Evolutionary conservation across 2,113 vertebrate genomes (phyloP).

Genomic region (Clarias batrachus): DNA sequence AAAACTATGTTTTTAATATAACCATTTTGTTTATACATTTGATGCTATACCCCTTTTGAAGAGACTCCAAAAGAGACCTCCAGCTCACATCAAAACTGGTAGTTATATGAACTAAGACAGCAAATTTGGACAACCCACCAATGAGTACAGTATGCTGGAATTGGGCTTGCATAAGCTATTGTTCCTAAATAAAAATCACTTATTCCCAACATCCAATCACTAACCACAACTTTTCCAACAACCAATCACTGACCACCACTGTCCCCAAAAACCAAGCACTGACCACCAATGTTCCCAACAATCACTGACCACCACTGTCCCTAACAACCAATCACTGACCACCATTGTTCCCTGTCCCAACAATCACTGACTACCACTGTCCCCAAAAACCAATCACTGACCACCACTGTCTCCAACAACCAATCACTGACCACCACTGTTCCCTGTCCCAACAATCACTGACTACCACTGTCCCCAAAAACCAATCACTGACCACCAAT

Average conservation of each 20-base stretch:
- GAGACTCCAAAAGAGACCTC: background rate
- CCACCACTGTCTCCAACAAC: background rate
- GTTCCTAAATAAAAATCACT: background rate
- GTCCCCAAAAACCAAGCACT: background rate
- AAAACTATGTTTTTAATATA: background rate
- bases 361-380: background rate
- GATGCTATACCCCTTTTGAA: background rate
- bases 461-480: too few species aligned
- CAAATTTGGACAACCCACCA: background rate
- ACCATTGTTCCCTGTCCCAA: background rate
- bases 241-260: background rate
- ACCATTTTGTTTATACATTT: background rate
- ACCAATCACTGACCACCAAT: too few species aligned
- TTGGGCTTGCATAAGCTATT: background rate
- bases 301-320: background rate
- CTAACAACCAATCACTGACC: background rate
- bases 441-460: background rate
- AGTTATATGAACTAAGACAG: background rate
- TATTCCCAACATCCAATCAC: background rate
- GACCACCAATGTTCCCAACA: background rate
- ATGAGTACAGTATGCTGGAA: background rate
- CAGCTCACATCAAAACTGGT: background rate
- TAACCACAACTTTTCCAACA: background rate
- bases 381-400: background rate
- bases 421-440: background rate